These are phyloP conservation scores for Mesocricetus auratus DNA, from an alignment of 2,113 vertebrate genomes.

Conservation along the genomic window DNA sequence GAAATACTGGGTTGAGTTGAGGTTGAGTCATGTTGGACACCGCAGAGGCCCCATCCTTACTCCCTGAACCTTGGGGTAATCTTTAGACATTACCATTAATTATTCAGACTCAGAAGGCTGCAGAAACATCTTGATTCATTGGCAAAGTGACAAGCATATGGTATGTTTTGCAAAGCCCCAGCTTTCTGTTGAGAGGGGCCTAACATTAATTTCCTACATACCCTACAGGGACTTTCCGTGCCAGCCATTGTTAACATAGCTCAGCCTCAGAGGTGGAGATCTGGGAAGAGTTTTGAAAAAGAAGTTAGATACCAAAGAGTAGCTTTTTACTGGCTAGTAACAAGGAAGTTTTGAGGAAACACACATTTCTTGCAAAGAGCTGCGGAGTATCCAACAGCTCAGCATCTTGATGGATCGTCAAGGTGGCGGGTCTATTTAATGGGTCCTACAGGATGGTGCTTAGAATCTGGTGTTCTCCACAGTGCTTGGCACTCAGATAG, in stretches of 20 bases:
- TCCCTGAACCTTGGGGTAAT: conserved; percentile 87
- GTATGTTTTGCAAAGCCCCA: conserved; percentile 88
- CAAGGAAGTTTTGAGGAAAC: conserved; percentile 67
- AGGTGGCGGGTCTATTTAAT: conserved; percentile 72
- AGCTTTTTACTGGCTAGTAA: conserved; percentile 72
- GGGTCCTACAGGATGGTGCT: conserved; percentile 62
- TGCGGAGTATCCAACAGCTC: conserved; percentile 49
- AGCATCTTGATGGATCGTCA: conserved; percentile 69
- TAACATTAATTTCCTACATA: conserved; percentile 89
- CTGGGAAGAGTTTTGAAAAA: conserved; percentile 80
- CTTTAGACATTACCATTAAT: conserved; percentile 92
- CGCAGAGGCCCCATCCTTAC: conserved; percentile 82
- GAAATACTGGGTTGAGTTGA: conserved; percentile 76
- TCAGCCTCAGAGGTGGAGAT: conserved; percentile 81
- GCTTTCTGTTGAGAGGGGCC: conserved; percentile 87
- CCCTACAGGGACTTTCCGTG: conserved; percentile 86
- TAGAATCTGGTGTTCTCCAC: conserved; percentile 70
- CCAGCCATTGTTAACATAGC: conserved; percentile 85
- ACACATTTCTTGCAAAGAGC: conserved; percentile 39
- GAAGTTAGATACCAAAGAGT: conserved; percentile 78
- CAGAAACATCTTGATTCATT: conserved; percentile 91
- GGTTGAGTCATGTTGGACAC: conserved; percentile 79
- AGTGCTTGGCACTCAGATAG: conserved; percentile 65
- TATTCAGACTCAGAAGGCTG: conserved; percentile 90
- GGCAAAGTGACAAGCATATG: conserved; percentile 92